Conservation (phyloP, 2,888 invertebrate species). For the Chloromyia formosa region DNA sequence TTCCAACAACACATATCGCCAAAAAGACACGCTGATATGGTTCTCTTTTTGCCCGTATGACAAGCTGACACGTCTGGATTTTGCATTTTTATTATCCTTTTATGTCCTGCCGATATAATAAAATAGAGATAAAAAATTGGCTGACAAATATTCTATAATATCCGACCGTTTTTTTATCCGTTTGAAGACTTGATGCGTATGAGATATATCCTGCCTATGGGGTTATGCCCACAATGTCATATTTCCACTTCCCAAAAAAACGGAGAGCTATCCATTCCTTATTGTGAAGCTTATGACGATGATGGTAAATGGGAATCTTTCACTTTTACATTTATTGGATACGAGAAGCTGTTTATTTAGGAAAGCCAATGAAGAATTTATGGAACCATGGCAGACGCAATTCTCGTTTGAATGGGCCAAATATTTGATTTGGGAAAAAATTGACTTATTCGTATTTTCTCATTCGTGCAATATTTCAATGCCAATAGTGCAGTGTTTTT, state of each 20-base stretch:
- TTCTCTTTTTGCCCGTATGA: neutral
- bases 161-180: constrained; percentile 9
- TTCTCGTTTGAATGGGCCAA: neutral
- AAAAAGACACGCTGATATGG: neutral
- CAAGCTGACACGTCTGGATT: constrained; percentile 21
- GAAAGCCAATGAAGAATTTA: constrained; percentile 9
- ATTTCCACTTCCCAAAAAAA: neutral
- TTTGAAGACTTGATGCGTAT: neutral
- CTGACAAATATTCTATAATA: constrained; percentile 30
- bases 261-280: neutral
- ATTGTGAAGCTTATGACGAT: neutral
- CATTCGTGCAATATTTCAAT: neutral
- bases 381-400: neutral
- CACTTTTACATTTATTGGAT: neutral
- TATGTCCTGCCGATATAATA: constrained; percentile 9
- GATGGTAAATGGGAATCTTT: neutral
- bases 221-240: constrained; percentile 16
- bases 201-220: no score
- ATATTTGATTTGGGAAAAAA: neutral
- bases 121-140: constrained; percentile 18
- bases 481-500: neutral
- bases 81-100: constrained; percentile 29
- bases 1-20: neutral
- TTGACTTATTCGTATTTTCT: neutral
- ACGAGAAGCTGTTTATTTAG: constrained; percentile 18